These are phyloP conservation scores for Lepilemur ruficaudatus DNA, from an alignment of 2,797 vertebrate species.

Conservation along the genomic window DNA sequence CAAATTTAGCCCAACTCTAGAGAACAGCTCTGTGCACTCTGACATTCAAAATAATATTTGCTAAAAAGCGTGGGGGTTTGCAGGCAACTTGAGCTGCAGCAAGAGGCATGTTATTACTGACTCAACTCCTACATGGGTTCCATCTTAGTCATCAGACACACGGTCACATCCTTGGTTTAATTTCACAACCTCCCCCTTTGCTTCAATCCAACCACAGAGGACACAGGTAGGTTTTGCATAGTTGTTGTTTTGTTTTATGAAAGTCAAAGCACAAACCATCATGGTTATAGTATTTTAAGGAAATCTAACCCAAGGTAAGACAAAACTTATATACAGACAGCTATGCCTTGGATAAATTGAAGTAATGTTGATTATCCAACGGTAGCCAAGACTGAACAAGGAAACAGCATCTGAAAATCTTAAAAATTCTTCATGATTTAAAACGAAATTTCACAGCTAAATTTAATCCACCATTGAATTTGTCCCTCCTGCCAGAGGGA, in stretches of 20 bases:
- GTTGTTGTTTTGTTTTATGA: constrained; percentile 41
- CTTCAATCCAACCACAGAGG: constrained; percentile 65
- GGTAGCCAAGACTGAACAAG: background rate
- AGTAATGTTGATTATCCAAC: background rate
- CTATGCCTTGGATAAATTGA: background rate
- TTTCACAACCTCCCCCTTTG: constrained; percentile 77
- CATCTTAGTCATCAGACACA: constrained; percentile 88
- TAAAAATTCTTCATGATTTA: background rate
- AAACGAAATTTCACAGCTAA: constrained; percentile 47
- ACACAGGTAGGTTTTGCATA: constrained; percentile 34
- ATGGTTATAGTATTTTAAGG: constrained; percentile 45
- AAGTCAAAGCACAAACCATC: constrained; percentile 25
- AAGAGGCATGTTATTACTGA: constrained; percentile 84
- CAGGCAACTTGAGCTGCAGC: constrained; percentile 60
- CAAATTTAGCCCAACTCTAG: background rate
- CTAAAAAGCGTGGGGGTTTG: constrained; percentile 63
- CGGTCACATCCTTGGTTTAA: constrained; percentile 75
- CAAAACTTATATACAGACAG: background rate
- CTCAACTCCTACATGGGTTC: constrained; percentile 85
- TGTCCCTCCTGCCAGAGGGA: background rate
- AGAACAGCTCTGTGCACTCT: background rate
- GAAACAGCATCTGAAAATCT: background rate
- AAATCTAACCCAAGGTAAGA: background rate
- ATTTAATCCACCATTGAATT: background rate
- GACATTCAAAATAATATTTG: constrained; percentile 65